Percentiles rank a stretch among this genome's conserved stretches.
Evolutionary conservation across 2,113 vertebrate genomes (phyloP).

Genomic region (Corvus hawaiiensis): DNA sequence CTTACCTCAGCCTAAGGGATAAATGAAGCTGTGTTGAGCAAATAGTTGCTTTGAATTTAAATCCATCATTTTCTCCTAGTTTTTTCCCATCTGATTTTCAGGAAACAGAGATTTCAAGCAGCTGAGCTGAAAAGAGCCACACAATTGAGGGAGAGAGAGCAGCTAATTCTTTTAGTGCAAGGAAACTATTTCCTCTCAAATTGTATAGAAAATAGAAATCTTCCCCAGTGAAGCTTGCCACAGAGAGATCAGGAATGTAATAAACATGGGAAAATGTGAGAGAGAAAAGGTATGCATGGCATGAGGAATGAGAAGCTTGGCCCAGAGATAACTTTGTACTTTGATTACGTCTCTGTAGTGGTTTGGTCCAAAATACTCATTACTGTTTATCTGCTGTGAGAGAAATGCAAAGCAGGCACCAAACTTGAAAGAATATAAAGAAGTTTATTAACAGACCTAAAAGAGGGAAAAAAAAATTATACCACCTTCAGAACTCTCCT

Average conservation of each 20-base stretch:
- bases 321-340: neutral
- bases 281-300: neutral
- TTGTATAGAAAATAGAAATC: neutral
- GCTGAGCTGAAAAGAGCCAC: neutral
- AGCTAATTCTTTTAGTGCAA: neutral
- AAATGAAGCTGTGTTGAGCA: neutral
- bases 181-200: neutral
- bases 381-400: too few relatives aligned
- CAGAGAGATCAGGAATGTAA: neutral
- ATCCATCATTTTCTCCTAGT: neutral
- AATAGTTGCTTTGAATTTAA: neutral
- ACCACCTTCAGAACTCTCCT: too few relatives aligned
- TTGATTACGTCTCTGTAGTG: neutral
- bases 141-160: neutral
- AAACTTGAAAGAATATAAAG: too few relatives aligned
- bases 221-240: neutral
- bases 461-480: too few relatives aligned
- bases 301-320: neutral
- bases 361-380: too few relatives aligned
- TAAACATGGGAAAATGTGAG: neutral
- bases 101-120: neutral
- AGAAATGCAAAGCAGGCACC: too few relatives aligned
- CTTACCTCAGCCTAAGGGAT: neutral
- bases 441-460: too few relatives aligned
- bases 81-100: neutral